phyloP scores from a whole-genome alignment of 2,113 vertebrate genomes.

The Hydrochoerus hydrochaeris region DNA sequence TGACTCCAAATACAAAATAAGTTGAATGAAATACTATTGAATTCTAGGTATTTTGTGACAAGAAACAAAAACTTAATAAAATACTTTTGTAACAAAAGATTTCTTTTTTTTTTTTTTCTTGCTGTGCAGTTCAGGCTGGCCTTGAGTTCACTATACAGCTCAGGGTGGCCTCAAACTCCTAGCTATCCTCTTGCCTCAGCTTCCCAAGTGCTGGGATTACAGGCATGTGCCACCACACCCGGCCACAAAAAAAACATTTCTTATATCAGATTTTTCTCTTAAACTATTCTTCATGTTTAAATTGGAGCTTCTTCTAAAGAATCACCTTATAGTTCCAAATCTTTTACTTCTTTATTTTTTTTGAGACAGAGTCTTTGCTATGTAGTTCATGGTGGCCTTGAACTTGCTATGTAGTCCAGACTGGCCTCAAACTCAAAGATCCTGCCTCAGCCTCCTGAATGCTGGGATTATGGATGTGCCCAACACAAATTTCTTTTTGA shows the following conservation, averaged over 20 bases:
- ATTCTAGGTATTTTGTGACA: conserved; percentile 31
- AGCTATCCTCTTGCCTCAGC: neutral
- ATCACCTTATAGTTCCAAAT: neutral
- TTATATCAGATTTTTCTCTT: conserved; percentile 57
- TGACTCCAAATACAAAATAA: conserved; percentile 40
- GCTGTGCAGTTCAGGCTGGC: neutral
- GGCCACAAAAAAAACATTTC: conserved; percentile 8
- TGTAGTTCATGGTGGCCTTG: neutral
- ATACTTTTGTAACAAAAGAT: conserved; percentile 26
- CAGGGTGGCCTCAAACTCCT: neutral
- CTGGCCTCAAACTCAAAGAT: neutral
- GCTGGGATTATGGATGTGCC: neutral
- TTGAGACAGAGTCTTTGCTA: neutral
- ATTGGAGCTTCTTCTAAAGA: conserved; percentile 47
- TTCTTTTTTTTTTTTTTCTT: neutral
- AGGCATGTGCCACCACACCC: neutral
- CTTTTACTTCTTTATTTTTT: neutral
- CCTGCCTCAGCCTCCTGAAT: neutral
- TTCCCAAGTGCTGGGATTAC: neutral
- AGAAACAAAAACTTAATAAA: conserved; percentile 49
- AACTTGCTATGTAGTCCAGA: neutral
- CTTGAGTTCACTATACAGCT: neutral
- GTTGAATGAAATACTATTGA: neutral
- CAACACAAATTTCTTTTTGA: conserved; percentile 20
- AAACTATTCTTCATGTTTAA: conserved; percentile 34